These are phyloP conservation scores for Amazona vittata DNA, from an alignment of 2,113 vertebrate species.

Conservation along the genomic window DNA sequence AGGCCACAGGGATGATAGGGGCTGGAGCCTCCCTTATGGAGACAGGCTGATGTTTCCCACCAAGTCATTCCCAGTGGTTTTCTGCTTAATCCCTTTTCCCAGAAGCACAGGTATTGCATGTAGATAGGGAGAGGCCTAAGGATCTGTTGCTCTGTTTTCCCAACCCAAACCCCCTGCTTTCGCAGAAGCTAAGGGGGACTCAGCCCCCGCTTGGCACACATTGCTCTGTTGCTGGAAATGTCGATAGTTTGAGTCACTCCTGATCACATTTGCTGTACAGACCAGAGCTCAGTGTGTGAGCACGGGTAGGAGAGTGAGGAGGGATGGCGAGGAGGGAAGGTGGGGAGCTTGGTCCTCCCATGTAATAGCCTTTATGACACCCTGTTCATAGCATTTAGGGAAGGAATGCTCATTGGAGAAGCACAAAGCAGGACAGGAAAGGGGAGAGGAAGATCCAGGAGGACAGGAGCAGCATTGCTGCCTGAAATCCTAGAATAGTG, in stretches of 20 bases:
- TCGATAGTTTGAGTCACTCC: neutral
- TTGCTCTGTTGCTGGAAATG: neutral
- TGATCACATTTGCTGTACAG: neutral
- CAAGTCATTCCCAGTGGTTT: neutral
- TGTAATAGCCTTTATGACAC: neutral
- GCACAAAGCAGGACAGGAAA: too few relatives aligned
- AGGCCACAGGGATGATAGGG: neutral
- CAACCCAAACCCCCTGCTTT: neutral
- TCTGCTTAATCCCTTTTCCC: neutral
- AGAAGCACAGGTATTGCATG: neutral
- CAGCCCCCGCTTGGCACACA: neutral
- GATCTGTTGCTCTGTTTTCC: neutral
- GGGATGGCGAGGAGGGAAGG: neutral
- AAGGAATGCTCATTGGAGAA: neutral
- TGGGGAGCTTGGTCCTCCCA: neutral
- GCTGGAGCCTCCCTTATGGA: neutral
- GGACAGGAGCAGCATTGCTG: neutral
- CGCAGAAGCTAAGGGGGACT: neutral
- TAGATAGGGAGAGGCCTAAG: neutral
- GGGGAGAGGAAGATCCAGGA: neutral
- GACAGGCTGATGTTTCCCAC: neutral
- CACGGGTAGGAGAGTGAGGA: neutral
- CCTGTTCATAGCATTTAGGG: neutral
- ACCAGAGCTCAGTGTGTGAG: neutral
- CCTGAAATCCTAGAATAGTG: neutral